Evolutionary conservation across 2,888 invertebrate species (phyloP).

Genomic region (Eristalis arbustorum): DNA sequence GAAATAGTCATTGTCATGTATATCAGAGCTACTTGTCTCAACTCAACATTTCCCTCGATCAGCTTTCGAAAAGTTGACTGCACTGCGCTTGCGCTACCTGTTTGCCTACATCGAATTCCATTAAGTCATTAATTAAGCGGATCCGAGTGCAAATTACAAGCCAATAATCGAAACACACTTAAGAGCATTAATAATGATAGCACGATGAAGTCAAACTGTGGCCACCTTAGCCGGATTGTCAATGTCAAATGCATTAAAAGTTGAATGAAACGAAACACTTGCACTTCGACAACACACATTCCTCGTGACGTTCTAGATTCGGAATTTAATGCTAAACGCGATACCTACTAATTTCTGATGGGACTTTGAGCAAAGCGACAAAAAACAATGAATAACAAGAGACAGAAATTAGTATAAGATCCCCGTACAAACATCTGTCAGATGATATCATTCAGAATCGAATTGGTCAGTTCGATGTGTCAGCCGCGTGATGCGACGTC

Average conservation of each 20-base stretch:
- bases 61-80: not conserved
- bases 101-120: not conserved
- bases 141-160: constrained; percentile 36
- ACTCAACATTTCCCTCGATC: not conserved
- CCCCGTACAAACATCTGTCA: not conserved
- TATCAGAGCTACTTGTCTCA: no score
- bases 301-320: constrained; percentile 27
- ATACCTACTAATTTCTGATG: not conserved
- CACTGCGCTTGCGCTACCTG: not conserved
- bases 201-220: not conserved
- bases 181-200: not conserved
- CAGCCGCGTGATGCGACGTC: constrained; percentile 15
- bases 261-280: constrained; percentile 28
- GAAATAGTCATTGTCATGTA: no score
- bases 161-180: constrained; percentile 4
- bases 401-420: not conserved
- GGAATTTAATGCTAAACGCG: constrained; percentile 37
- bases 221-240: constrained; percentile 8
- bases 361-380: not conserved
- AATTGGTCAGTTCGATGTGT: constrained; percentile 30
- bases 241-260: constrained; percentile 45
- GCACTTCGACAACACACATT: not conserved
- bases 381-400: not conserved
- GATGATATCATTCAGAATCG: constrained; percentile 39
- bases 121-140: constrained; percentile 5